Percentiles rank a stretch among this genome's conserved stretches.
These are phyloP conservation scores for Bombus soroeensis DNA, from an alignment of 1,140 invertebrate genomes.

Conservation along the genomic window DNA sequence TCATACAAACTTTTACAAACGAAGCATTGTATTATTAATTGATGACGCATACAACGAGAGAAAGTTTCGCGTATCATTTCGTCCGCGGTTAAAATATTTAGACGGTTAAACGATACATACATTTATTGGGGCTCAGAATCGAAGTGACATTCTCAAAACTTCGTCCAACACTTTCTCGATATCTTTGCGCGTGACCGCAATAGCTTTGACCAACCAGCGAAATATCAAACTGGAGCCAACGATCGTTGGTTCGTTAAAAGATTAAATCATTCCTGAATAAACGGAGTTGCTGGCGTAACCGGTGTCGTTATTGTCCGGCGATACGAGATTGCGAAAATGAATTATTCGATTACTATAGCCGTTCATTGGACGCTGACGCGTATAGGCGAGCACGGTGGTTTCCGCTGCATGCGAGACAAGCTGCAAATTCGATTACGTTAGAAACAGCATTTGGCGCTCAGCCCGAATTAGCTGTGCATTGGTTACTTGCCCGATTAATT, in stretches of 20 bases:
- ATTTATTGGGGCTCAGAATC: background rate
- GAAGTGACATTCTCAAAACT: background rate
- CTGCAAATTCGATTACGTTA: conserved; percentile 72
- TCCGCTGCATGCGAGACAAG: conserved; percentile 26
- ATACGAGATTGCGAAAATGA: conserved; percentile 51
- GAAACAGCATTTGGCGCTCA: conserved; percentile 67
- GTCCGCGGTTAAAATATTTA: background rate
- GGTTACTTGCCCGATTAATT: conserved; percentile 67
- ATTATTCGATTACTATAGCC: conserved; percentile 51
- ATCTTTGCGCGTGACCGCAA: background rate
- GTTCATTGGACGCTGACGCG: conserved; percentile 38
- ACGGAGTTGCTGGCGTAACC: background rate
- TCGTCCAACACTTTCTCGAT: background rate
- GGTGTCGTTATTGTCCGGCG: conserved; percentile 21
- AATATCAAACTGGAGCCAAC: background rate
- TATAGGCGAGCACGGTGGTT: conserved; percentile 26
- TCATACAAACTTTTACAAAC: background rate
- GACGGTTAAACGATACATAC: background rate
- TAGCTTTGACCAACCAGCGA: background rate
- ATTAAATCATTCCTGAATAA: conserved; percentile 40
- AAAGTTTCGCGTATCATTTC: background rate
- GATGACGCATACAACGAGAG: background rate
- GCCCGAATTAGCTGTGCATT: conserved; percentile 56
- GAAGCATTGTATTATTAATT: background rate
- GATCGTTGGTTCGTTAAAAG: background rate